Conservation (phyloP, 2,888 invertebrate genomes). For the Epinotia demarniana region DNA sequence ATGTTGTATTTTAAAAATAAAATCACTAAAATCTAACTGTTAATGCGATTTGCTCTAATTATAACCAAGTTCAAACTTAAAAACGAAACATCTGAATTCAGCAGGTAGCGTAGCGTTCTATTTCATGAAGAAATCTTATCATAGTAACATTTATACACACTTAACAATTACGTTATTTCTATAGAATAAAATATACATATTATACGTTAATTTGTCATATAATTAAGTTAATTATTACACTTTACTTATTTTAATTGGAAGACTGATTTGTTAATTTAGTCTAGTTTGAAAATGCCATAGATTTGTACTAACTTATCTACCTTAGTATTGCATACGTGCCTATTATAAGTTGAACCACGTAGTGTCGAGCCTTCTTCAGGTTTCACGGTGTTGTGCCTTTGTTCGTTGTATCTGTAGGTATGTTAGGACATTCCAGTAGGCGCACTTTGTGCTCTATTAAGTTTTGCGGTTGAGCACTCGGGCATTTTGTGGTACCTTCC, state of each 20-base stretch:
- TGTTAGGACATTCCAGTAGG: constrained; percentile 78
- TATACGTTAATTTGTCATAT: constrained; percentile 60
- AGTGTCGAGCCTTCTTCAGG: constrained; percentile 71
- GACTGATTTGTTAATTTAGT: constrained; percentile 85
- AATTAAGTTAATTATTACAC: constrained; percentile 65
- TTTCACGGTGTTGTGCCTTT: constrained; percentile 81
- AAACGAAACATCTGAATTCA: not conserved
- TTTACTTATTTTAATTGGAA: constrained; percentile 78
- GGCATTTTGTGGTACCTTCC: constrained; percentile 3
- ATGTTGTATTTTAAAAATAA: constrained; percentile 62
- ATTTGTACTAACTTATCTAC: constrained; percentile 67
- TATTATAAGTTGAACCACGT: constrained; percentile 65
- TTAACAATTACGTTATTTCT: constrained; percentile 38
- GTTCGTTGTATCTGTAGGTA: constrained; percentile 69
- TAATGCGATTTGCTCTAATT: constrained; percentile 5
- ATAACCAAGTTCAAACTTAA: not conserved
- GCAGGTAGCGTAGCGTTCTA: constrained; percentile 17
- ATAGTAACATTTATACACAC: constrained; percentile 21
- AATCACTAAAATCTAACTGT: constrained; percentile 12
- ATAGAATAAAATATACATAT: constrained; percentile 49
- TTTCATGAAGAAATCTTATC: constrained; percentile 59
- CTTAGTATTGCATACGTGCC: constrained; percentile 68
- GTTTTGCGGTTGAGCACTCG: constrained; percentile 49
- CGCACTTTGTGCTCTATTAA: constrained; percentile 69
- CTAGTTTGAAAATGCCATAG: constrained; percentile 85